Evolutionary conservation across 2,113 vertebrate species (phyloP), one percentile per base, ranked within the genome.

Genomic region (Oreotrochilus melanogaster): DNA sequence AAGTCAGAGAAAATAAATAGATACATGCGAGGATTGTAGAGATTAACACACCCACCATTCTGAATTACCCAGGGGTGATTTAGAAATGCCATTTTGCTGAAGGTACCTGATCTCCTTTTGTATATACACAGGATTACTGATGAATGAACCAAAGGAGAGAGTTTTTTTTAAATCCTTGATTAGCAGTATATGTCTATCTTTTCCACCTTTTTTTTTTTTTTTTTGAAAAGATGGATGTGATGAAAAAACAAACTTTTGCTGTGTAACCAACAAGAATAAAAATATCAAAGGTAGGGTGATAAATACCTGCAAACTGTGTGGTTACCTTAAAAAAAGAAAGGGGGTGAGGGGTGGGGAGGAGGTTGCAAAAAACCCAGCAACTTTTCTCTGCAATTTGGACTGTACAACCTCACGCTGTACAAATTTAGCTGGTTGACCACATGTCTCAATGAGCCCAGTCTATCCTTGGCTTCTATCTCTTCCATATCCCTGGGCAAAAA

Each of bases 1-100:
- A 89, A 95, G 91, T 83, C 86, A 96, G 89, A n/a, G 86, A 96
- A 97, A 97, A 94, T 94, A 96, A 93, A 96, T 96, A 95, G 83
- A 96, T 86, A 94, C 79, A 82, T 78, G 75, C 47, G 90, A 78
- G 62, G 89, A 95, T 92, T 80, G 57, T 69, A 73, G 84, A 92
- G 89, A 90, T 97, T 96, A 97, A 93, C 79, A 95, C 93, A 71
- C 78, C 92, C 92, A 75, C 67, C 37, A 64, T 96, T 94, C 94
- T 86, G 86, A 94, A 95, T 94, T 95, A 93, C 66, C 86, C 33
- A 62, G 18, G 91, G 79, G 88, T 89, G 61, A 81, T 84, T 94
- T 75, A 91, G 45, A 93, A 93, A 93, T 75, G 92, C 78, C 31
- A 50, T 58, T 96, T 91, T 92, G 51, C 82, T 70, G 94, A 92